Evolutionary conservation across 92 coral and sea anemone genomes (phyloP).

Genomic region (Umimayanthus chanpuru): DNA sequence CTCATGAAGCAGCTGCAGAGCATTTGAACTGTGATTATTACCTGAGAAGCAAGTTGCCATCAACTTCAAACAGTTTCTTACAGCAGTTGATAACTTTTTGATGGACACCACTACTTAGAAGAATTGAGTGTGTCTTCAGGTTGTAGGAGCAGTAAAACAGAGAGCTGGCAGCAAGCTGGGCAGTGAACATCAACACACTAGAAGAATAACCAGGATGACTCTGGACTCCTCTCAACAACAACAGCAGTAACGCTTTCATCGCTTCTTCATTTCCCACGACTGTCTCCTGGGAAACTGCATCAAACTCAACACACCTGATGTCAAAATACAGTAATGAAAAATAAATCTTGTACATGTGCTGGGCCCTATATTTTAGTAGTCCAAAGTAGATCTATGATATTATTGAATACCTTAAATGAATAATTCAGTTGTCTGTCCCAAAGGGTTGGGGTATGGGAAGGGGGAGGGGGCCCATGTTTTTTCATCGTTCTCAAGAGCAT

Average conservation of each 20-base stretch:
- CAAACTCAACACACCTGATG: slow-evolving; percentile 9
- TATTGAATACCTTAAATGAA: too few species aligned
- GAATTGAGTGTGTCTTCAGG: neutral
- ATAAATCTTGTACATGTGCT: neutral
- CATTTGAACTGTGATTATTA: neutral
- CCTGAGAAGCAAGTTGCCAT: slow-evolving; percentile 16
- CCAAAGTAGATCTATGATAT: too few species aligned
- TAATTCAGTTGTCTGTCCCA: too few species aligned
- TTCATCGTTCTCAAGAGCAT: too few species aligned
- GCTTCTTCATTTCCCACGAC: neutral
- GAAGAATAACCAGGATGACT: neutral
- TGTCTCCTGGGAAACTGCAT: slow-evolving; percentile 10
- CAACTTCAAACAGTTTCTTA: neutral
- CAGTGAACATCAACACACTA: neutral
- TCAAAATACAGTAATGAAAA: neutral
- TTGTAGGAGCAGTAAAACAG: slow-evolving; percentile 14
- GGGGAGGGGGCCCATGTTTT: too few species aligned
- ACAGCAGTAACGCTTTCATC: neutral
- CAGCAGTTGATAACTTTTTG: neutral
- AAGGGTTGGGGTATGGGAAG: too few species aligned
- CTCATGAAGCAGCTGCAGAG: neutral
- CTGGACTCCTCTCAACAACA: slow-evolving; percentile 7
- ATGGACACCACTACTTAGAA: neutral
- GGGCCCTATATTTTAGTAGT: too few species aligned
- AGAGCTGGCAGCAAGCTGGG: slow-evolving; percentile 16